Evolutionary conservation across 2,888 invertebrate species (phyloP).

Genomic region (Melieria picta): DNA sequence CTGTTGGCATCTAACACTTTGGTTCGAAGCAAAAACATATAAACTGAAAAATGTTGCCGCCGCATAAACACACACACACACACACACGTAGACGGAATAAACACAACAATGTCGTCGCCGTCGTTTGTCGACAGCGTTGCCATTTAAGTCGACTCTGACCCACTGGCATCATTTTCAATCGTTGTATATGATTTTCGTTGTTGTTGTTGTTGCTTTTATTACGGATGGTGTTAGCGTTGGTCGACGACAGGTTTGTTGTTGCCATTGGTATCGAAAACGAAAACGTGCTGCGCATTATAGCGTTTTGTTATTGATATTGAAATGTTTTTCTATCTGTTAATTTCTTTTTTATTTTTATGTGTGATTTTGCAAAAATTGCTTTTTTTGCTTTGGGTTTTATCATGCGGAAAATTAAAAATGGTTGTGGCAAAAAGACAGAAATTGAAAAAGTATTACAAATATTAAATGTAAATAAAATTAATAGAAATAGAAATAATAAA

Average conservation of each 20-base stretch:
- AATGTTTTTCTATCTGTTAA: background rate
- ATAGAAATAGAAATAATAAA: too few species aligned
- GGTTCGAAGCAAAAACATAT: too few species aligned
- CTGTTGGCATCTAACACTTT: too few species aligned
- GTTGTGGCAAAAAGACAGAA: background rate
- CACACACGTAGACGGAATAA: too few species aligned
- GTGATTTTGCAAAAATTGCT: background rate
- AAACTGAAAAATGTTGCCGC: too few species aligned
- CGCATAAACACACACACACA: too few species aligned
- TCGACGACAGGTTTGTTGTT: conserved; percentile 4
- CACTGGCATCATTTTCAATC: conserved; percentile 61
- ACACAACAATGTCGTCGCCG: too few species aligned
- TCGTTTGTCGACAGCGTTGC: conserved; percentile 20
- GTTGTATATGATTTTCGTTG: background rate
- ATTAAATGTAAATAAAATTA: too few species aligned
- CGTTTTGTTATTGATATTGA: background rate
- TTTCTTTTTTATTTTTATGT: conserved; percentile 6
- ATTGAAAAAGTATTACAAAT: too few species aligned
- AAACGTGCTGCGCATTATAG: conserved; percentile 7
- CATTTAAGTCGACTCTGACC: conserved; percentile 62
- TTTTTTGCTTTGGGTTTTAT: background rate
- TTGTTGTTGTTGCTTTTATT: conserved; percentile 5
- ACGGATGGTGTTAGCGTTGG: too few species aligned
- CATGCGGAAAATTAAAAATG: background rate
- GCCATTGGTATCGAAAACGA: conserved; percentile 1